Evolutionary conservation across 2,888 invertebrate species (phyloP).

Genomic region (Tineola bisselliella): DNA sequence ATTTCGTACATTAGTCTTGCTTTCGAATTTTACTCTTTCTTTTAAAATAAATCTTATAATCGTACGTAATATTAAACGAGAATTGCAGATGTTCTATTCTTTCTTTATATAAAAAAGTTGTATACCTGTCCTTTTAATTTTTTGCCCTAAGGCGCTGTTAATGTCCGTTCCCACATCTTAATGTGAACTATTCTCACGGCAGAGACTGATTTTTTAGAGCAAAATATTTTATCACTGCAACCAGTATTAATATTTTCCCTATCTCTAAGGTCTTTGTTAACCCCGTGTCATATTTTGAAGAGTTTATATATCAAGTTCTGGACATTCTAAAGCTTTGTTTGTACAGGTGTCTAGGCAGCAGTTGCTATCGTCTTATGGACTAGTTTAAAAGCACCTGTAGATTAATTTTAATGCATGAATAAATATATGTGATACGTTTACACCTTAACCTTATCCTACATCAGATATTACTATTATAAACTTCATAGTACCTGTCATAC

Average conservation of each 20-base stretch:
- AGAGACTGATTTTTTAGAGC: background rate
- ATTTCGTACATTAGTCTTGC: constrained; percentile 1
- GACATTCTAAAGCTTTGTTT: background rate
- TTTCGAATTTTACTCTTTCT: constrained; percentile 3
- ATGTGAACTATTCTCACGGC: background rate
- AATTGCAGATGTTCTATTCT: background rate
- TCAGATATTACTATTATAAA: background rate
- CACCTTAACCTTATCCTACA: background rate
- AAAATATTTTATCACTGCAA: background rate
- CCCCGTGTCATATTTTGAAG: background rate
- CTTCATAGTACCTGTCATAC: background rate
- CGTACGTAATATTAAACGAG: background rate
- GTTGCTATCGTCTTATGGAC: background rate
- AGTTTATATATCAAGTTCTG: background rate
- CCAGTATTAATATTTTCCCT: background rate
- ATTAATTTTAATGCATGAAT: background rate
- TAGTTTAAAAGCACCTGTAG: background rate
- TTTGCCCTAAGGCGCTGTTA: background rate
- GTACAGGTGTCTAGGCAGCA: background rate
- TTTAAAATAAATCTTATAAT: background rate
- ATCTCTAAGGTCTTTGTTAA: background rate
- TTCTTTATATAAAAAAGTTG: background rate
- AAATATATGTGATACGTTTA: background rate
- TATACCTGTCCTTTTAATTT: background rate
- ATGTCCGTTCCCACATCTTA: background rate